Conservation (phyloP, 1,140 invertebrate genomes). For the Geopemphigus sp. region DNA sequence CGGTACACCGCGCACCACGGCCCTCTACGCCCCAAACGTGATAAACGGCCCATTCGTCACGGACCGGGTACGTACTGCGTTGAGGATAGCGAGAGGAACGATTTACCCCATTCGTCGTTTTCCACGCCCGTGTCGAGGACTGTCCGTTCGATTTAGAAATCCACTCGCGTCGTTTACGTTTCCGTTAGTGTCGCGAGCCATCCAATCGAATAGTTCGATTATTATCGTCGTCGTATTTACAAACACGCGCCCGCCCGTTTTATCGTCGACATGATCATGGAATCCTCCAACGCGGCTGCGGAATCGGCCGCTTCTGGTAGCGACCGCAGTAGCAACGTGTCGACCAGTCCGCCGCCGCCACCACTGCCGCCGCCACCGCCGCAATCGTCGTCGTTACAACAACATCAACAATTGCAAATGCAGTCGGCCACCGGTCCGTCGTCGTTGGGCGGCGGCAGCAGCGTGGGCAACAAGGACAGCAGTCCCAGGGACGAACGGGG, state of each 20-base stretch:
- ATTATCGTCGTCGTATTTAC: too few species aligned
- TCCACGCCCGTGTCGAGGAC: slow-evolving; percentile 9
- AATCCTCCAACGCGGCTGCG: slow-evolving; percentile 54
- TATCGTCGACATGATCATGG: slow-evolving; percentile 54
- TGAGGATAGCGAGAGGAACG: too few species aligned
- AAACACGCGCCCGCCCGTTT: too few species aligned
- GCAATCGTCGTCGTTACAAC: slow-evolving; percentile 57
- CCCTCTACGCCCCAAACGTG: background rate
- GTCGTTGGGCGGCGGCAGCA: slow-evolving; percentile 55
- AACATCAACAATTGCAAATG: slow-evolving; percentile 53
- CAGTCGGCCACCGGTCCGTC: slow-evolving; percentile 56
- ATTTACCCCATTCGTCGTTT: background rate
- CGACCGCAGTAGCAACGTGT: slow-evolving; percentile 58
- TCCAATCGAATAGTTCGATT: too few species aligned
- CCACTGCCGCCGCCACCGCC: slow-evolving; percentile 55
- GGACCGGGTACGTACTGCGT: too few species aligned
- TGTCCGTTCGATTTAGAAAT: background rate
- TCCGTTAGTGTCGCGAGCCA: background rate
- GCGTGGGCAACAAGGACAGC: slow-evolving; percentile 50
- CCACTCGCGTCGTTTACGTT: background rate
- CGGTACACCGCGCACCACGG: background rate
- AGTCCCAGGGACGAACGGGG: slow-evolving; percentile 51
- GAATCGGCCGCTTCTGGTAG: slow-evolving; percentile 54
- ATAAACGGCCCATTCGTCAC: too few species aligned
- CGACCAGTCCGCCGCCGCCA: slow-evolving; percentile 59